Evolutionary conservation across 2,797 vertebrate genomes (phyloP).

Genomic region (Tadarida brasiliensis): DNA sequence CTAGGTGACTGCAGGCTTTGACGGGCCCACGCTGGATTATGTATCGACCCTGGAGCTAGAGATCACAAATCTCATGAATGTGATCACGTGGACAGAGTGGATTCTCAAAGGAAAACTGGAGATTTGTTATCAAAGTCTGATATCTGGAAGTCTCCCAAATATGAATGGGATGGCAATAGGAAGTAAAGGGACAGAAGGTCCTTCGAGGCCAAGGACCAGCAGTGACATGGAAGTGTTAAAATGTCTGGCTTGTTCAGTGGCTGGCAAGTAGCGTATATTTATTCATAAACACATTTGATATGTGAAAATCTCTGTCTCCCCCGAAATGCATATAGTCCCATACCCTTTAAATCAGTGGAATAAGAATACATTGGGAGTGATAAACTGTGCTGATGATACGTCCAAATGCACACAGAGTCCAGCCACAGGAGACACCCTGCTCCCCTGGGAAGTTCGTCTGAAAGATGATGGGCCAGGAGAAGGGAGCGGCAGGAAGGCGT

Average conservation of each 20-base stretch:
- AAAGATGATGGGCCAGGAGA: constrained; percentile 60
- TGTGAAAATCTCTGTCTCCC: constrained; percentile 28
- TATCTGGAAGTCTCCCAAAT: background rate
- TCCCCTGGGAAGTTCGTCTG: constrained; percentile 82
- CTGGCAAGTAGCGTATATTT: constrained; percentile 2
- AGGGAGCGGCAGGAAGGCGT: constrained; percentile 38
- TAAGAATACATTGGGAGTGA: constrained; percentile 80
- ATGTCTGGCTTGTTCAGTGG: background rate
- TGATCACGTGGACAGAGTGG: background rate
- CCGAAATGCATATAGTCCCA: background rate
- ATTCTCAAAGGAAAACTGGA: background rate
- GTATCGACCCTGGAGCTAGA: background rate
- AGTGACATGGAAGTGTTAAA: background rate
- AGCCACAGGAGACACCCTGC: constrained; percentile 83
- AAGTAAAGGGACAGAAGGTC: background rate
- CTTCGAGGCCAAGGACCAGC: background rate
- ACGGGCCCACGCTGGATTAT: background rate
- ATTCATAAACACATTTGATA: constrained; percentile 21
- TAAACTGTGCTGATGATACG: constrained; percentile 87
- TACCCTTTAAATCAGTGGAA: constrained; percentile 81
- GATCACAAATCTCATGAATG: background rate
- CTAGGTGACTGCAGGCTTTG: background rate
- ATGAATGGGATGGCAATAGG: background rate
- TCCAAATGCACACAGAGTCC: constrained; percentile 80
- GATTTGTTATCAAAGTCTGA: background rate